Percentiles rank a stretch among this genome's conserved stretches.
Evolutionary conservation across 2,797 vertebrate species (phyloP).

Genomic region (Lophotriccus pileatus): DNA sequence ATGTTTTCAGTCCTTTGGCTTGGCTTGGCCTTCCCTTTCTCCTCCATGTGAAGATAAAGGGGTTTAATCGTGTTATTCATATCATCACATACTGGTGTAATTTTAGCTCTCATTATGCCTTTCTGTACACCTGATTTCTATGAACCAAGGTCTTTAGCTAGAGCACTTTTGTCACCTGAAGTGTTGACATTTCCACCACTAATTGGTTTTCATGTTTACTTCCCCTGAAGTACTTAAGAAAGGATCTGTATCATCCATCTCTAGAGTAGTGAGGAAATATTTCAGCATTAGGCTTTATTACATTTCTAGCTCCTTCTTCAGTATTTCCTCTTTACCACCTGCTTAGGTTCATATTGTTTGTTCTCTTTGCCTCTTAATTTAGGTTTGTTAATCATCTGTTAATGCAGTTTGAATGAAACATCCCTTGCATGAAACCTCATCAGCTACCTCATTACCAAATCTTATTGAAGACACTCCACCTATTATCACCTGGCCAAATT

Average conservation of each 20-base stretch:
- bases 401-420: slow-evolving; percentile 32
- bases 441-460: slow-evolving; percentile 36
- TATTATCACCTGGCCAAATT: slow-evolving; percentile 22
- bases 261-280: slow-evolving; percentile 19
- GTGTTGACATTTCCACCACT: neutral
- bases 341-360: slow-evolving; percentile 17
- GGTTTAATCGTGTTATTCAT: neutral
- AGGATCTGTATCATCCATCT: neutral
- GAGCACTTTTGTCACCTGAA: neutral
- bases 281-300: slow-evolving; percentile 6
- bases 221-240: neutral
- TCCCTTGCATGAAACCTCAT: slow-evolving; percentile 36
- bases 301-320: slow-evolving; percentile 11
- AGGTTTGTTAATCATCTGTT: slow-evolving; percentile 46
- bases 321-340: slow-evolving; percentile 24
- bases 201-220: slow-evolving; percentile 10
- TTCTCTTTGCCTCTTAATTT: slow-evolving; percentile 33
- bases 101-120: neutral
- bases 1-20: neutral
- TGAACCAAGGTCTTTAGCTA: neutral
- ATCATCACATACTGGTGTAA: neutral
- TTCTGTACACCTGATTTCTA: neutral
- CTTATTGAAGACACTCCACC: slow-evolving; percentile 15
- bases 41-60: neutral
- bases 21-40: neutral